A percentile compares a stretch with the other conserved stretches of the same genome.
These are phyloP conservation scores for Prochilodus magdalenae DNA, from an alignment of 2,113 vertebrate genomes.

Conservation along the genomic window DNA sequence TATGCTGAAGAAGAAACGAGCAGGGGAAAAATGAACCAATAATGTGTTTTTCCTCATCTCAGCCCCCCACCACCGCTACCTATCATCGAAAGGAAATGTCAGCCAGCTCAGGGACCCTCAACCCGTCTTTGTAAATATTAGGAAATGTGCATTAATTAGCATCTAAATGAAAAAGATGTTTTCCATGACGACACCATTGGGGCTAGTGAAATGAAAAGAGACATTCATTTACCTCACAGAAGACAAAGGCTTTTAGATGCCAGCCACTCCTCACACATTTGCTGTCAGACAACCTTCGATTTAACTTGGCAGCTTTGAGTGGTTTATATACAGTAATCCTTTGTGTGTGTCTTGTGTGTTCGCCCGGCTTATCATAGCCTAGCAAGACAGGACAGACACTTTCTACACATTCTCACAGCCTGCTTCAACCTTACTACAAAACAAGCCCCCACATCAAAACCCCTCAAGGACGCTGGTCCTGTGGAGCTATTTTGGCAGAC, in stretches of 20 bases:
- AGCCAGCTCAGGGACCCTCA: no score
- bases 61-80: no score
- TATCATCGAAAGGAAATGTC: no score
- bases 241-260: background rate
- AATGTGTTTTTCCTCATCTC: no score
- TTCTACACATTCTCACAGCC: conserved; percentile 24
- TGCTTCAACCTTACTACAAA: conserved; percentile 3
- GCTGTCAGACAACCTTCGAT: background rate
- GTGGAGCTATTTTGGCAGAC: conserved; percentile 53
- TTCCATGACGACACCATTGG: no score
- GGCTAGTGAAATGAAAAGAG: background rate
- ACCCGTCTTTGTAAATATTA: no score
- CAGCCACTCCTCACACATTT: background rate
- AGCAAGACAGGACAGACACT: conserved; percentile 10
- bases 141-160: no score
- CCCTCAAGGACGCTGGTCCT: conserved; percentile 66
- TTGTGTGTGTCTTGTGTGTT: conserved; percentile 30
- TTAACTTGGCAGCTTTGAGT: background rate
- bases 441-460: conserved; percentile 22
- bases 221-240: background rate
- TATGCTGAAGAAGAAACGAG: no score
- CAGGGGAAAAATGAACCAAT: no score
- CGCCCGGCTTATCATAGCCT: conserved; percentile 39
- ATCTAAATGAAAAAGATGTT: no score
- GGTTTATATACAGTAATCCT: conserved; percentile 18